A percentile compares a stretch with the other conserved stretches of the same genome.
Conservation (phyloP, 2,797 vertebrate species). For the Anguilla marmorata region DNA sequence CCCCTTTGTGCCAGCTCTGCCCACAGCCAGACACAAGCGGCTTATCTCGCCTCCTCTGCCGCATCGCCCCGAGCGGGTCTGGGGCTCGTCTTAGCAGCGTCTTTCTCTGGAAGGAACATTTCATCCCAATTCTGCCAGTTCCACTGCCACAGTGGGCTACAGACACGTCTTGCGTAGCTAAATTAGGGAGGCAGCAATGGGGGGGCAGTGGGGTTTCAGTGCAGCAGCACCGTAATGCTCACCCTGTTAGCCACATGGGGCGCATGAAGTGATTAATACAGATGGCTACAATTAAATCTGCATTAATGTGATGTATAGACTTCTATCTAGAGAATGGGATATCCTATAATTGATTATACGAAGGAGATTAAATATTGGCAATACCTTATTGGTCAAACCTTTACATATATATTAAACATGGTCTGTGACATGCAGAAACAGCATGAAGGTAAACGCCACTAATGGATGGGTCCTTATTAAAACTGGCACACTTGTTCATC, state of each 20-base stretch:
- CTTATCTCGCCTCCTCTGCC: conserved; percentile 31
- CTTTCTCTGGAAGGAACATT: neutral
- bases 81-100: no score
- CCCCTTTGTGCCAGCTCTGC: neutral
- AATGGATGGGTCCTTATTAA: neutral
- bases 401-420: neutral
- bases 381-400: neutral
- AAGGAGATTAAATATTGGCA: neutral
- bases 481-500: neutral
- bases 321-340: conserved; percentile 18
- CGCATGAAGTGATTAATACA: conserved; percentile 55
- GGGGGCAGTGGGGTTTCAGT: neutral
- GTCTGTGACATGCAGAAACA: neutral
- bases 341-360: neutral
- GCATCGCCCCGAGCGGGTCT: neutral
- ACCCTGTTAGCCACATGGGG: conserved; percentile 44
- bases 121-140: neutral
- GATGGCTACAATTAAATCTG: conserved; percentile 43
- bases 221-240: neutral
- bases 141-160: neutral
- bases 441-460: no score
- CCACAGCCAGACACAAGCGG: conserved; percentile 29
- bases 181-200: neutral
- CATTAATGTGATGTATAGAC: conserved; percentile 28
- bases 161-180: neutral